phyloP scores from a whole-genome alignment of 2,113 vertebrate genomes.

The Prochilodus magdalenae region DNA sequence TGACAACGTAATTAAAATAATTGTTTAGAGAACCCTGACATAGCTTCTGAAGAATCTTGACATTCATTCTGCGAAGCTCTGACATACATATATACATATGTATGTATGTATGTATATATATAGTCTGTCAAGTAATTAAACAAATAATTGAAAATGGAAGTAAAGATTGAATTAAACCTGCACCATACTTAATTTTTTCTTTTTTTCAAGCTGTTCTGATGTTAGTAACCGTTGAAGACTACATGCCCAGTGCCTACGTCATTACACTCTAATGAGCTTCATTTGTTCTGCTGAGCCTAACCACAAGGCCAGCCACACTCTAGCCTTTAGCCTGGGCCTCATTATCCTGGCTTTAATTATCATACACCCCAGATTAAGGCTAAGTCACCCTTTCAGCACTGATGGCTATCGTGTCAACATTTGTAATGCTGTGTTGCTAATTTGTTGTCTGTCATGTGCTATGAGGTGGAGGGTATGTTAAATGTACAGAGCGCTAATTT shows the following conservation, averaged over 20 bases:
- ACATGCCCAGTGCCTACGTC: slow-evolving; percentile 3
- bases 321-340: slow-evolving; percentile 32
- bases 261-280: slow-evolving; percentile 36
- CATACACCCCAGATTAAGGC: slow-evolving; percentile 17
- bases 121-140: too few relatives aligned
- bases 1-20: too few relatives aligned
- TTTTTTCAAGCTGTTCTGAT: background rate
- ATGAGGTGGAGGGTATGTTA: slow-evolving; percentile 35
- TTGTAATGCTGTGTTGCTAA: slow-evolving; percentile 48
- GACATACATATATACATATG: too few relatives aligned
- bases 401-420: slow-evolving; percentile 62
- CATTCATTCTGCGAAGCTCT: background rate
- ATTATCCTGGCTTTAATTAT: slow-evolving; percentile 52
- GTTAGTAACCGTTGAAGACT: background rate
- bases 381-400: slow-evolving; percentile 33
- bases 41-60: background rate
- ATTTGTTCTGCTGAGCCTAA: slow-evolving; percentile 47
- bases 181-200: background rate
- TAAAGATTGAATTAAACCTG: too few relatives aligned
- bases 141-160: too few relatives aligned
- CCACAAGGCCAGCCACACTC: slow-evolving; percentile 39
- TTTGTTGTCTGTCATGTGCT: slow-evolving; percentile 51
- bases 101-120: too few relatives aligned
- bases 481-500: background rate
- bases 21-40: too few relatives aligned